These are phyloP conservation scores for Ichneumoninae sp. DNA, from an alignment of 2,888 invertebrate genomes.

Conservation along the genomic window DNA sequence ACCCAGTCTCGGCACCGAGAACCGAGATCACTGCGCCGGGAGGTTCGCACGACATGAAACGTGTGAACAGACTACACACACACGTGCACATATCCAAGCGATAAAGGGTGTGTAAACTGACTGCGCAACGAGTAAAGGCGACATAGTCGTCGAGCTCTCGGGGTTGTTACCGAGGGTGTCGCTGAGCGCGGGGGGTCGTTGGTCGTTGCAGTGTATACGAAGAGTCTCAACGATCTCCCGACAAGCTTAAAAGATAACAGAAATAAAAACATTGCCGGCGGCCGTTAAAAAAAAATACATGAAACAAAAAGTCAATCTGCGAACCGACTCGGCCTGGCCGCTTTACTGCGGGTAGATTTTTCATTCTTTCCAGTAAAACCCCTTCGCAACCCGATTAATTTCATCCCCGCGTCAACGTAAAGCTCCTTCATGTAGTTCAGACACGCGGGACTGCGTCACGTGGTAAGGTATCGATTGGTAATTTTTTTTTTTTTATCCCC, in stretches of 20 bases:
- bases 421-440: background rate
- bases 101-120: conserved; percentile 49
- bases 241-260: conserved; percentile 16
- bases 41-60: conserved; percentile 47
- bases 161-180: conserved; percentile 42
- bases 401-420: background rate
- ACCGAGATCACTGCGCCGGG: conserved; percentile 35
- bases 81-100: conserved; percentile 4
- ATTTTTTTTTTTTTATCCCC: no score
- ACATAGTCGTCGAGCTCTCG: conserved; percentile 22
- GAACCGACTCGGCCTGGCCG: background rate
- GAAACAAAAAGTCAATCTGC: conserved; percentile 3
- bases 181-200: conserved; percentile 26
- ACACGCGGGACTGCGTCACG: background rate
- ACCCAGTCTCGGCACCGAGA: conserved; percentile 46
- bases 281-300: background rate
- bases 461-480: background rate
- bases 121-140: conserved; percentile 47
- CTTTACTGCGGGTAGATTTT: background rate
- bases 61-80: conserved; percentile 31
- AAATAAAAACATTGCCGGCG: background rate
- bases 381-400: background rate
- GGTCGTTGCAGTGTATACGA: background rate
- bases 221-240: conserved; percentile 4
- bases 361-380: background rate